Base-by-base conservation (phyloP, 1,140 invertebrate species). In the Metaphire vulgaris region DNA sequence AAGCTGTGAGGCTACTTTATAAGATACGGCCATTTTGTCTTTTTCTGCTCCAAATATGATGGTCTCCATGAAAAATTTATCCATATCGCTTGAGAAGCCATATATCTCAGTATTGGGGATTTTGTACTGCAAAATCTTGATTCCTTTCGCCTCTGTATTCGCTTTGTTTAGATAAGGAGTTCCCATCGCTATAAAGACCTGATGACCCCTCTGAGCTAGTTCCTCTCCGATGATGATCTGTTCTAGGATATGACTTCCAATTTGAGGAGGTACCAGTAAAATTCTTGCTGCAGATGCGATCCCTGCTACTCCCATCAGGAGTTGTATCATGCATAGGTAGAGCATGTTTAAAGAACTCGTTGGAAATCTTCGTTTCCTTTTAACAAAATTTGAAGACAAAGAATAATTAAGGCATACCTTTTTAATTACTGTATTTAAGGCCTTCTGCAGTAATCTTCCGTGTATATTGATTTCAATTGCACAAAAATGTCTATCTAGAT, bases 241-340 rank as follows among this genome's bases (percentile, higher is more conserved):
- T 74, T 15, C 56, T 67, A 69, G 64, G 74, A 29, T 72, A 74
- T 30, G 30, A 76, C 64, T 28, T 65, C 41, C 75, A 56, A 72
- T 41, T 72, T 67, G 30, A 21, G 33, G 74, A 65, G 34, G 72
- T 74, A 69, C 78, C 80, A 81, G 30, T 33, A 31, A 29, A 28
- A 83, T 83, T 84, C 88, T 86, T 78, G 87, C 88, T 75, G 89
- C 86, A n/a, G 85, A 83, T 74, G 84, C 83, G 82, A 88, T 88
- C 33, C 80, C 83, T 73, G 88, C 87, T n/a, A n/a, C n/a, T n/a
- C n/a, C n/a, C n/a, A n/a, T n/a, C n/a, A n/a, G n/a, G n/a, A n/a
- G n/a, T n/a, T n/a, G n/a, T n/a, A n/a, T n/a, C n/a, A n/a, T n/a
- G n/a, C n/a, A n/a, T n/a, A n/a, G n/a, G n/a, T n/a, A n/a, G n/a